phyloP scores from a whole-genome alignment of 1,140 invertebrate species.

The Batillaria attramentaria region DNA sequence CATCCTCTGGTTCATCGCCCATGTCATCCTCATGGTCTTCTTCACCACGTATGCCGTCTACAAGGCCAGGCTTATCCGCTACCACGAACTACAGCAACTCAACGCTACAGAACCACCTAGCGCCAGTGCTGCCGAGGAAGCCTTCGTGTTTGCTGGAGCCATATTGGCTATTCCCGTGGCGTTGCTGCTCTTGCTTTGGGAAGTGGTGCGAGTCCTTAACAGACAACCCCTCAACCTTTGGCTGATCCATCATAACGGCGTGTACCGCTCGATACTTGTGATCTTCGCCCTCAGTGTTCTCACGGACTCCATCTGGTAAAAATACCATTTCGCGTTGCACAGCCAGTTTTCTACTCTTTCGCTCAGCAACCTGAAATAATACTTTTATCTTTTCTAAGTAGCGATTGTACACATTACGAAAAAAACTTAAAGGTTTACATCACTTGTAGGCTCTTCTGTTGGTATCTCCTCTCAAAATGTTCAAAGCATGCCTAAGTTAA shows the following conservation, averaged over 20 bases:
- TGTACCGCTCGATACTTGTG: slow-evolving; percentile 43
- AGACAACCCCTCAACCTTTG: not conserved
- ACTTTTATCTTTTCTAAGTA: too few species aligned
- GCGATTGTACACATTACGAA: too few species aligned
- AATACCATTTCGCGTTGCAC: too few species aligned
- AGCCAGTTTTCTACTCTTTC: too few species aligned
- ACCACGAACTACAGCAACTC: not conserved
- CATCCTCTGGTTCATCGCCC: slow-evolving; percentile 42
- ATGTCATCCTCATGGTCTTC: slow-evolving; percentile 42
- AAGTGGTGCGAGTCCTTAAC: not conserved
- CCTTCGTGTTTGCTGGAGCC: not conserved
- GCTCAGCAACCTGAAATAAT: too few species aligned
- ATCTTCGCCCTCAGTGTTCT: slow-evolving; percentile 43
- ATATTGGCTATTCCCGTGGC: not conserved
- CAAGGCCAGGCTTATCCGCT: slow-evolving; percentile 20
- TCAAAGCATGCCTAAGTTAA: too few species aligned
- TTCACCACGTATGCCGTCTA: slow-evolving; percentile 46
- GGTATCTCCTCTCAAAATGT: too few species aligned
- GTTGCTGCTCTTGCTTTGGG: not conserved
- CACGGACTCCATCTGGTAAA: slow-evolving; percentile 42
- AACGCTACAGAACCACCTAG: not conserved
- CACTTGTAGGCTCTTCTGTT: too few species aligned
- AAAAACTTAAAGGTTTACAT: too few species aligned
- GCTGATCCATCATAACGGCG: slow-evolving; percentile 40
- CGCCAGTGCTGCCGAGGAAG: not conserved